Conservation (phyloP, 2,888 invertebrate species). For the Eueremaeus valkanovi region DNA sequence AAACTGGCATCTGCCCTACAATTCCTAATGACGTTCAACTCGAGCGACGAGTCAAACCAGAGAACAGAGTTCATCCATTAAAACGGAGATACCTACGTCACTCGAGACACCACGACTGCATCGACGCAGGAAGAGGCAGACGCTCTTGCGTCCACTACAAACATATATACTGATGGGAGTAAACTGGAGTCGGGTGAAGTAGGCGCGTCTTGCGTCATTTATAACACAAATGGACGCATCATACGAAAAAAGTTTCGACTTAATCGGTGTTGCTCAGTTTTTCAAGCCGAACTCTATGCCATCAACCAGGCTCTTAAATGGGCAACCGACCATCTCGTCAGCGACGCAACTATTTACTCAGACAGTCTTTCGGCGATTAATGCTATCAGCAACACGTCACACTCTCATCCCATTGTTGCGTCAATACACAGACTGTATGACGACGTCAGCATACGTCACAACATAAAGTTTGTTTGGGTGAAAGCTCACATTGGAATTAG, state of each 20-base stretch:
- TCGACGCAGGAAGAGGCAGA: background rate
- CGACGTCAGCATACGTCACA: background rate
- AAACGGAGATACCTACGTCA: background rate
- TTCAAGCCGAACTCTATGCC: slow-evolving; percentile 25
- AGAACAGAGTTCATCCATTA: background rate
- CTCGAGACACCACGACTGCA: background rate
- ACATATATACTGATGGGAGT: slow-evolving; percentile 16
- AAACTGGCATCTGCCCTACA: background rate
- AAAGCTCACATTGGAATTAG: slow-evolving; percentile 9
- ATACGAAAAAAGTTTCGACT: background rate
- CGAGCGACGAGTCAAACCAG: background rate
- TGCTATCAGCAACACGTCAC: background rate
- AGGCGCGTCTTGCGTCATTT: background rate
- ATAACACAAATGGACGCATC: background rate
- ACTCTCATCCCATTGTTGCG: background rate
- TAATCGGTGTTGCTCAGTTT: background rate
- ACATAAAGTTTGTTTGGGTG: background rate
- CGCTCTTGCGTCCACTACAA: background rate
- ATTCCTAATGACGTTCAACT: background rate
- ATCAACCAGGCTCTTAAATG: background rate
- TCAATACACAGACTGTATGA: background rate
- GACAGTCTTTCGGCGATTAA: background rate
- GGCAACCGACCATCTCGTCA: background rate
- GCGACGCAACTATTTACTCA: background rate
- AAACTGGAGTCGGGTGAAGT: background rate